Percentiles rank a stretch among this genome's conserved stretches.
Conservation (phyloP, 2,888 invertebrate genomes). For the Neoitamus cyanurus region DNA sequence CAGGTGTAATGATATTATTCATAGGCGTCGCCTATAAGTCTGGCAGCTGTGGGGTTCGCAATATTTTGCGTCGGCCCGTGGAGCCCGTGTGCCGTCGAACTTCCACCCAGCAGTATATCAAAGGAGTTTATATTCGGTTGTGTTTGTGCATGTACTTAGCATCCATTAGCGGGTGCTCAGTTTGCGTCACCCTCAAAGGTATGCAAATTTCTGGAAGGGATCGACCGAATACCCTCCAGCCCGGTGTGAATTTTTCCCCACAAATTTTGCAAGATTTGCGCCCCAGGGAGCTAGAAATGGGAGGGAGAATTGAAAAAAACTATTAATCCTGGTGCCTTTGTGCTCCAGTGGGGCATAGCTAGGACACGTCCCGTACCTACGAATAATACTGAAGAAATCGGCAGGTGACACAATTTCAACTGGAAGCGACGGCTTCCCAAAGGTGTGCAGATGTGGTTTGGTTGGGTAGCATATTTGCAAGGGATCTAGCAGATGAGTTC, state of each 20-base stretch:
- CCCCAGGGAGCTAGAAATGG: background rate
- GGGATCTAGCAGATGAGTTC: background rate
- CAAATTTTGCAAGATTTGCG: background rate
- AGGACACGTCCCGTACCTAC: background rate
- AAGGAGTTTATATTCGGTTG: background rate
- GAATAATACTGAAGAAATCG: background rate
- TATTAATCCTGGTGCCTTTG: background rate
- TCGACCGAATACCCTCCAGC: background rate
- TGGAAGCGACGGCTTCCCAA: background rate
- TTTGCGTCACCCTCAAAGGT: background rate
- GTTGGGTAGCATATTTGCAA: background rate
- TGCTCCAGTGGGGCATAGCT: background rate
- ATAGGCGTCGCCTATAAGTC: background rate
- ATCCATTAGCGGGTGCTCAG: constrained; percentile 12
- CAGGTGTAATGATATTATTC: constrained; percentile 18
- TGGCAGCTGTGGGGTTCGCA: background rate
- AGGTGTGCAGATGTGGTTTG: background rate
- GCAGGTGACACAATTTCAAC: background rate
- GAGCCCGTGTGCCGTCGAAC: background rate
- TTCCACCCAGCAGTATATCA: background rate
- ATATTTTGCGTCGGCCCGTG: background rate
- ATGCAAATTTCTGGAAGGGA: background rate
- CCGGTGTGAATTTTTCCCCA: background rate
- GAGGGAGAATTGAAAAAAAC: background rate
- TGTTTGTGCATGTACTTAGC: background rate